phyloP scores from a whole-genome alignment of 1,140 invertebrate genomes.

The Bradysia coprophila region DNA sequence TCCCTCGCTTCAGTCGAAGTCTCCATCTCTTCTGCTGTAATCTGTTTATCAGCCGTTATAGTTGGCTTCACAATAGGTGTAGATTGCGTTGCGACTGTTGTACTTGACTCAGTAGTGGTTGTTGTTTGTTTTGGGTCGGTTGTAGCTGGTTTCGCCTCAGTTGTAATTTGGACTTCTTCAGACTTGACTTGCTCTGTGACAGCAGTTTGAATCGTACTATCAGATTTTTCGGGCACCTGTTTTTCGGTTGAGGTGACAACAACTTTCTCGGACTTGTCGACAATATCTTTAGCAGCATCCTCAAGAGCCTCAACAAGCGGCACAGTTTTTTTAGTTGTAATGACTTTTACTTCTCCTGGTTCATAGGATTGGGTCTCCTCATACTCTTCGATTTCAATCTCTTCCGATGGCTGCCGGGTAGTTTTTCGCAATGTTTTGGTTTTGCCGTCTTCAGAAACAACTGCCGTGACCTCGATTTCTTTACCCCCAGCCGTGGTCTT shows the following conservation, averaged over 20 bases:
- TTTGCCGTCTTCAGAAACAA: background rate
- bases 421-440: background rate
- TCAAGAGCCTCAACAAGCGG: background rate
- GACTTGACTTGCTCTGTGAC: background rate
- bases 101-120: background rate
- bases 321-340: background rate
- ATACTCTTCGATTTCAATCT: background rate
- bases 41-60: too few relatives aligned
- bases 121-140: background rate
- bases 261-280: background rate
- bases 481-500: background rate
- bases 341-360: conserved; percentile 1
- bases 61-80: too few relatives aligned
- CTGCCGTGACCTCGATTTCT: background rate
- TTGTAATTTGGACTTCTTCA: background rate
- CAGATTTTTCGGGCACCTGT: background rate
- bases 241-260: background rate
- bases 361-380: conserved; percentile 1
- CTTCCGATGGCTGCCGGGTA: background rate
- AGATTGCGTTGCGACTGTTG: too few relatives aligned
- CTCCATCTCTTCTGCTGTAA: too few relatives aligned
- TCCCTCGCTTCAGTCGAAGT: too few relatives aligned
- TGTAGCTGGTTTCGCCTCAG: background rate
- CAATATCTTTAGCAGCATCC: background rate
- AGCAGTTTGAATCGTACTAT: conserved; percentile 2